Evolutionary conservation across 1,140 invertebrate genomes (phyloP).

Genomic region (Apis cerana): DNA sequence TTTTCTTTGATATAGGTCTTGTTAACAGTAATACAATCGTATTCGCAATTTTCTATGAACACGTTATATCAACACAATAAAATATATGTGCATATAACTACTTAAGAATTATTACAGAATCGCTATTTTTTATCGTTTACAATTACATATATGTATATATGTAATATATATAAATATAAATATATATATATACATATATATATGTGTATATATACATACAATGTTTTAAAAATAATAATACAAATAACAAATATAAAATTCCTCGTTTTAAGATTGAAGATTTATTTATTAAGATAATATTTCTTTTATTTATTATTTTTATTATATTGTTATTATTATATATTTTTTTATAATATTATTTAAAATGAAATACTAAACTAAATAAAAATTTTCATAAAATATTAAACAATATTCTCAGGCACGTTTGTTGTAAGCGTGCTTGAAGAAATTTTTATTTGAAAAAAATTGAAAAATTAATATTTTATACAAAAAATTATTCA

Average conservation of each 20-base stretch:
- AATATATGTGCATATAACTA: conserved; percentile 77
- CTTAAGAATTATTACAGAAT: conserved; percentile 64
- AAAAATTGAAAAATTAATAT: neutral
- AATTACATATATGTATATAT: conserved; percentile 43
- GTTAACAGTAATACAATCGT: conserved; percentile 54
- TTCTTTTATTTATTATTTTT: neutral
- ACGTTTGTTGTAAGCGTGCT: neutral
- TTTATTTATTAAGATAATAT: neutral
- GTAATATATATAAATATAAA: conserved; percentile 46
- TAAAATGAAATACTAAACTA: too few species aligned
- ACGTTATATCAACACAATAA: conserved; percentile 75
- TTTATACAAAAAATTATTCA: conserved; percentile 34
- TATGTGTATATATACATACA: conserved; percentile 21
- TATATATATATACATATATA: too few species aligned
- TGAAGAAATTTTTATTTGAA: conserved; percentile 25
- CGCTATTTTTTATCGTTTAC: conserved; percentile 52
- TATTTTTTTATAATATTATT: too few species aligned
- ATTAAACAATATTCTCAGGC: neutral
- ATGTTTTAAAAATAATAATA: conserved; percentile 32
- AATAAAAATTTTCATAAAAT: neutral
- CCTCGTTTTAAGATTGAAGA: neutral
- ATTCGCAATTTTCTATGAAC: conserved; percentile 73
- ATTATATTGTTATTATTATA: too few species aligned
- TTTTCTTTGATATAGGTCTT: conserved; percentile 37
- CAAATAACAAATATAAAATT: conserved; percentile 40